These are phyloP conservation scores for Bubo blakistoni DNA, from an alignment of 2,113 vertebrate species.

Conservation along the genomic window DNA sequence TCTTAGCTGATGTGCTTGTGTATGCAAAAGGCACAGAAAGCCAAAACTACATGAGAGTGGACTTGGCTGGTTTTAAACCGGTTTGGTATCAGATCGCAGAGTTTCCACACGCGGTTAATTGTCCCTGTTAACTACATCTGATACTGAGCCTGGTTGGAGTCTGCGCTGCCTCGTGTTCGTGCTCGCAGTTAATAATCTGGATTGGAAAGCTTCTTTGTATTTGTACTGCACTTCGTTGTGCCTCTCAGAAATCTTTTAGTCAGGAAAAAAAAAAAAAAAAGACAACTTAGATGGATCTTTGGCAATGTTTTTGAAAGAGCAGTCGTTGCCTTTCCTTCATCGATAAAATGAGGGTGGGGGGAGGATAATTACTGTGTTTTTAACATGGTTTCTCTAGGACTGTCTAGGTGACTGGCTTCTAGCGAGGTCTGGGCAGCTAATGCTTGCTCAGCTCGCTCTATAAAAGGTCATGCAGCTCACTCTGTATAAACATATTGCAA, in stretches of 20 bases:
- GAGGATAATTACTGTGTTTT: neutral
- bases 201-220: neutral
- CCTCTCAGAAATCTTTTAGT: neutral
- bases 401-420: neutral
- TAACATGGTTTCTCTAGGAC: neutral
- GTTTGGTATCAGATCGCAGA: neutral
- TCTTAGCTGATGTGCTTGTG: neutral
- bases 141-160: accelerated
- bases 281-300: neutral
- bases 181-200: neutral
- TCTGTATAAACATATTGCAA: slow-evolving; percentile 13
- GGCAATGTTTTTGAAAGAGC: neutral
- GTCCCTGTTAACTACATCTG: neutral
- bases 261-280: neutral
- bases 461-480: slow-evolving; percentile 8
- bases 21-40: neutral
- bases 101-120: neutral
- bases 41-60: accelerated
- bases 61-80: neutral
- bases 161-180: accelerated
- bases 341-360: accelerated
- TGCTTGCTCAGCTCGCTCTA: neutral
- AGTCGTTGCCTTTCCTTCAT: neutral
- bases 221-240: neutral
- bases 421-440: neutral